Evolutionary conservation across 2,888 invertebrate genomes (phyloP).

Genomic region (Fabriciana adippe): DNA sequence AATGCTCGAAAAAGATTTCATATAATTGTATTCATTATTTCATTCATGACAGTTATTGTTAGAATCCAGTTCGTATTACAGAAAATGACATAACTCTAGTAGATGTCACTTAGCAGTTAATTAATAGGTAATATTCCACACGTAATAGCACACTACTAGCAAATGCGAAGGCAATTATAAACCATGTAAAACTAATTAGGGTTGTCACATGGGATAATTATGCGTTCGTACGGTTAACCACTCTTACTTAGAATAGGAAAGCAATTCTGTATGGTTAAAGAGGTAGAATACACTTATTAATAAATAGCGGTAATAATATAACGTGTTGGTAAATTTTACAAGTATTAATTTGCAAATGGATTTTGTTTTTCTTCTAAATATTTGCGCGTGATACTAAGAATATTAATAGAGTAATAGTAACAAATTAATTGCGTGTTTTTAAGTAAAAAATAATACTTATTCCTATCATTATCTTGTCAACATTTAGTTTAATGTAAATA

Average conservation of each 20-base stretch:
- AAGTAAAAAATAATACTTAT: neutral
- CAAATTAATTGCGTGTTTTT: neutral
- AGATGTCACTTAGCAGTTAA: constrained; percentile 26
- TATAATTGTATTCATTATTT: neutral
- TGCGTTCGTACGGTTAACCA: constrained; percentile 23
- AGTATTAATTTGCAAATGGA: no score
- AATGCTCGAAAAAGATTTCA: no score
- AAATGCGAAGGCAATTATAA: constrained; percentile 30
- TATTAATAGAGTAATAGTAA: neutral
- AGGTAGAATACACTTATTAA: neutral
- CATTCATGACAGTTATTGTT: neutral
- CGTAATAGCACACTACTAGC: constrained; percentile 33
- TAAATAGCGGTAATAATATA: neutral
- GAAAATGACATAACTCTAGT: constrained; percentile 4
- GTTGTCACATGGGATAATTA: constrained; percentile 33
- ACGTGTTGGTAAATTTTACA: neutral
- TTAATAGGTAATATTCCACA: constrained; percentile 34
- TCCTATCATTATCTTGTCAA: neutral
- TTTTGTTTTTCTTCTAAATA: no score
- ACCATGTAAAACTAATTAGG: constrained; percentile 37
- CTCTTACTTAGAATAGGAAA: constrained; percentile 25
- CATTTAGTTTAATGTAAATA: neutral
- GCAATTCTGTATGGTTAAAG: constrained; percentile 27
- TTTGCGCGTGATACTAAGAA: no score
- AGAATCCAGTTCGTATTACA: neutral